Percentiles rank a stretch among this genome's conserved stretches.
Conservation (phyloP, 2,888 invertebrate species). For the Chrysina gloriosa region DNA sequence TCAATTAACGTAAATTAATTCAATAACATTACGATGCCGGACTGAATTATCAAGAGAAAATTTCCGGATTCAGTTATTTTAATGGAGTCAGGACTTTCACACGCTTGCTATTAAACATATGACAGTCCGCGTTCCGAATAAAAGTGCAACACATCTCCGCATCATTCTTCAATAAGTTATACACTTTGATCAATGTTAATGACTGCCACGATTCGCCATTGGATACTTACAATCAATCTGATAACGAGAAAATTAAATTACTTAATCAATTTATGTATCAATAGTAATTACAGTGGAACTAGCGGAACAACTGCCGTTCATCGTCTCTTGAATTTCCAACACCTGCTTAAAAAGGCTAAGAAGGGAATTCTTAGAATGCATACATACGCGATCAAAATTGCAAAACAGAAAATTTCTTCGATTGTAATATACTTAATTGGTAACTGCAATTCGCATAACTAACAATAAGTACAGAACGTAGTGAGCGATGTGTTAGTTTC, state of each 20-base stretch:
- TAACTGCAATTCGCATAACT: too few species aligned
- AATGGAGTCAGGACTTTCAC: conserved; percentile 13
- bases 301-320: neutral
- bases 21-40: neutral
- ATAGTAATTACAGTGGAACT: conserved; percentile 35
- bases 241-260: conserved; percentile 38
- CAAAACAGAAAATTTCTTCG: neutral
- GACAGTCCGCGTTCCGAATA: neutral
- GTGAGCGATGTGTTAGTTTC: too few species aligned
- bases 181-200: conserved; percentile 23
- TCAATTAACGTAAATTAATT: conserved; percentile 14
- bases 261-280: conserved; percentile 40
- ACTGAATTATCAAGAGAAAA: neutral
- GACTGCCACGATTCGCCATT: conserved; percentile 13
- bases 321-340: conserved; percentile 30
- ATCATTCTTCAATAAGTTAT: conserved; percentile 29
- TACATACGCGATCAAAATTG: conserved; percentile 1
- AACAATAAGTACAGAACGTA: too few species aligned
- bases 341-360: conserved; percentile 40
- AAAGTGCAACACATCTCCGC: conserved; percentile 4
- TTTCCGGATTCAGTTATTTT: conserved; percentile 9
- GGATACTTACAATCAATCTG: conserved; percentile 26
- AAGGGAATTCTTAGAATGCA: neutral
- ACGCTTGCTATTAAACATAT: conserved; percentile 5
- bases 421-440: too few species aligned